Conservation (phyloP, 2,113 vertebrate species). For the Laticauda colubrina region DNA sequence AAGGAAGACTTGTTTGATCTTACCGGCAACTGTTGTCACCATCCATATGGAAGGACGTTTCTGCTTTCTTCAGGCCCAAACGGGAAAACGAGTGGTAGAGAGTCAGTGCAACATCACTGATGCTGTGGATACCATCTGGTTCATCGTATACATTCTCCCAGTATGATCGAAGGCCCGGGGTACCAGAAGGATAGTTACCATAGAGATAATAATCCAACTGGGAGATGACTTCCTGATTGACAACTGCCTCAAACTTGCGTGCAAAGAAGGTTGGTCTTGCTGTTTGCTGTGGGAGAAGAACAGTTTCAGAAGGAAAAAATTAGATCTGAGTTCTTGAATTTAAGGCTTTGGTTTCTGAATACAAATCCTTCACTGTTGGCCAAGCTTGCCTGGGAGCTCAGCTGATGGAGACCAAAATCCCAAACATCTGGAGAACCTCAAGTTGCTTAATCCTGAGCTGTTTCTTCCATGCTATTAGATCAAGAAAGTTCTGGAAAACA, state of each 20-base stretch:
- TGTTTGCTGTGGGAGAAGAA: constrained; percentile 80
- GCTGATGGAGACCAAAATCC: background rate
- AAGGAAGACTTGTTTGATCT: constrained; percentile 23
- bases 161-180: constrained; percentile 83
- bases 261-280: constrained; percentile 96
- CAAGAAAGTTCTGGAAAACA: background rate
- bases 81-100: constrained; percentile 88
- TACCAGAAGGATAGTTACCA: constrained; percentile 82
- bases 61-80: constrained; percentile 81
- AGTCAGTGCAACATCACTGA: constrained; percentile 85
- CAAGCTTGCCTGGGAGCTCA: background rate
- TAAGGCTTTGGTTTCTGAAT: accelerated
- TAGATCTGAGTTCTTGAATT: background rate
- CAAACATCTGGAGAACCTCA: background rate
- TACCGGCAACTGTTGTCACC: constrained; percentile 88
- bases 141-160: constrained; percentile 94
- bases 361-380: background rate
- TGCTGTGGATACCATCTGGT: constrained; percentile 80
- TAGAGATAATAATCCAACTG: constrained; percentile 93
- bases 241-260: constrained; percentile 94
- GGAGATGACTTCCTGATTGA: constrained; percentile 95
- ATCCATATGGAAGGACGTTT: constrained; percentile 75
- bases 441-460: background rate
- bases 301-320: constrained; percentile 1
- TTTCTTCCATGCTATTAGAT: background rate